Evolutionary conservation across 2,888 invertebrate species (phyloP).

Genomic region (Monochamus alternatus): DNA sequence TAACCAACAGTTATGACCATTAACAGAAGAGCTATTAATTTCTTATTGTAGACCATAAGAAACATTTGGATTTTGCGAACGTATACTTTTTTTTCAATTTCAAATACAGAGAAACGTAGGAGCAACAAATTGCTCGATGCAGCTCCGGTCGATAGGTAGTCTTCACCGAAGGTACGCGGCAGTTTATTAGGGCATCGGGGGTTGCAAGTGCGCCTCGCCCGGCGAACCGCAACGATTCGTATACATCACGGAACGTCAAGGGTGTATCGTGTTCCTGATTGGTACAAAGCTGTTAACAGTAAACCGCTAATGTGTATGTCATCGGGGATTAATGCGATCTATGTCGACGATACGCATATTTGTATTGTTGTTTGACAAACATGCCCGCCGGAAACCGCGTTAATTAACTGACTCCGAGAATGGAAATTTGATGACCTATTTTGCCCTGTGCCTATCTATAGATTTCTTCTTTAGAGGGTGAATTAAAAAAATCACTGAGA

Average conservation of each 20-base stretch:
- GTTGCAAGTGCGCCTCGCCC: background rate
- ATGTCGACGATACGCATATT: slow-evolving; percentile 23
- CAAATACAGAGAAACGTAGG: too few species aligned
- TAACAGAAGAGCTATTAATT: too few species aligned
- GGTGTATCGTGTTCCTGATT: slow-evolving; percentile 25
- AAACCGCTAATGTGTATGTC: slow-evolving; percentile 32
- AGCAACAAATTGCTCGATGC: background rate
- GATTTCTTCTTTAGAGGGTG: too few species aligned
- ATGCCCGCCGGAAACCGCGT: slow-evolving; percentile 11
- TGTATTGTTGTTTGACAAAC: slow-evolving; percentile 28
- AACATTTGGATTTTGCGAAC: too few species aligned
- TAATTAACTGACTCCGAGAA: slow-evolving; percentile 4
- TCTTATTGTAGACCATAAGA: too few species aligned
- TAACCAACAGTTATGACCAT: too few species aligned
- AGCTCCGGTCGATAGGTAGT: too few species aligned
- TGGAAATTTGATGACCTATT: too few species aligned
- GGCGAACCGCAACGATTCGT: slow-evolving; percentile 21
- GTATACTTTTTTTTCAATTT: too few species aligned
- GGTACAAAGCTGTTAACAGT: slow-evolving; percentile 27
- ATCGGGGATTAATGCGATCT: slow-evolving; percentile 26
- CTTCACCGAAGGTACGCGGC: too few species aligned
- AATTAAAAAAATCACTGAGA: too few species aligned
- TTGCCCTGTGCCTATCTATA: too few species aligned
- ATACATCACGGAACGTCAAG: slow-evolving; percentile 24
- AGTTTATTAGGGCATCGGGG: background rate